phyloP scores from a whole-genome alignment of 92 coral and sea anemone species.

The Desmophyllum pertusum region DNA sequence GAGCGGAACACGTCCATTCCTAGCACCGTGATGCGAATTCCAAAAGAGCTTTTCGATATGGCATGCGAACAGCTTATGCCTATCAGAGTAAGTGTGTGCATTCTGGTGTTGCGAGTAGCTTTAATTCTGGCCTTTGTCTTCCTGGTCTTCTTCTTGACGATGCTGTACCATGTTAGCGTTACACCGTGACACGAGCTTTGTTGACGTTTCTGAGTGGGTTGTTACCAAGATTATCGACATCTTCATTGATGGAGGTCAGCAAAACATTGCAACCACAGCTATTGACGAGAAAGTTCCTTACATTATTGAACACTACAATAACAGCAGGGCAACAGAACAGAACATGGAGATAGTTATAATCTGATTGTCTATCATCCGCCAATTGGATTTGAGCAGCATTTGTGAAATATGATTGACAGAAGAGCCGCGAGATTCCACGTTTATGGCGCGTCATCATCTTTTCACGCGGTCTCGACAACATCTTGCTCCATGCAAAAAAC shows the following conservation, averaged over 20 bases:
- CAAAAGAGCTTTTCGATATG: conserved; percentile 4
- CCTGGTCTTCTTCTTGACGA: background rate
- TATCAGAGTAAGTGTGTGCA: background rate
- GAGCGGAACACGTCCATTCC: background rate
- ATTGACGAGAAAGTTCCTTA: no score
- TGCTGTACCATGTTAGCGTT: background rate
- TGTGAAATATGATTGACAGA: no score
- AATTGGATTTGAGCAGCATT: no score
- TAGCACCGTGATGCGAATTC: conserved; percentile 7
- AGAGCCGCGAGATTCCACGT: no score
- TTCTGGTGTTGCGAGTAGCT: background rate
- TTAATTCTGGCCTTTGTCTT: background rate
- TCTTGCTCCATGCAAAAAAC: no score
- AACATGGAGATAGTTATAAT: no score
- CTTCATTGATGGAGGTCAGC: background rate
- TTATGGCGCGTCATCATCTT: no score
- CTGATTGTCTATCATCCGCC: no score
- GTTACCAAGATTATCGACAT: conserved; percentile 6
- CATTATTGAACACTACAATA: no score
- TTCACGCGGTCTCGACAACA: no score
- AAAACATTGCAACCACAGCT: no score
- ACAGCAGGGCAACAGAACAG: no score
- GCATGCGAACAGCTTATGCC: background rate
- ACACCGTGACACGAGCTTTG: background rate
- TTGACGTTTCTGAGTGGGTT: background rate